Conservation (phyloP, 2,888 invertebrate species). For the Rhorus exstirpatorius region DNA sequence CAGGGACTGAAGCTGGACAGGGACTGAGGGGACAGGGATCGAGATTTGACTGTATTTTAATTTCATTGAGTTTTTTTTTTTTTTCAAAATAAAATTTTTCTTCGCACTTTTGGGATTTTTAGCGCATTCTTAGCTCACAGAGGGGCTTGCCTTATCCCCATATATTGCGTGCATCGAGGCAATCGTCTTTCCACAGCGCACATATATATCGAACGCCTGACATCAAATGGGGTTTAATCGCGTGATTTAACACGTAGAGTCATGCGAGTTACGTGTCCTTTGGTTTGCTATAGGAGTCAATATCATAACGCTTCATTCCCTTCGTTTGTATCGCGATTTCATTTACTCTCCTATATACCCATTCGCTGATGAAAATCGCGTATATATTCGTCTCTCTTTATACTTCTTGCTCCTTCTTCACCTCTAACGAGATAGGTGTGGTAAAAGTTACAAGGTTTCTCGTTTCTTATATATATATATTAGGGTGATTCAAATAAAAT, state of each 20-base stretch:
- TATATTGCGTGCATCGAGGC: background rate
- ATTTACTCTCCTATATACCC: background rate
- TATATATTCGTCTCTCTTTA: conserved; percentile 28
- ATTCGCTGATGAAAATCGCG: conserved; percentile 25
- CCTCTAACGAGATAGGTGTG: conserved; percentile 44
- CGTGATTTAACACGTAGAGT: background rate
- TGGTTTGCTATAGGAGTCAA: background rate
- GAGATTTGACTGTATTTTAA: no score
- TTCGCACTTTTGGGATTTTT: no score
- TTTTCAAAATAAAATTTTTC: no score
- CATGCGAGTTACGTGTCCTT: background rate
- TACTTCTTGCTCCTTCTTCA: conserved; percentile 42
- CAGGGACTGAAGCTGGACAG: no score
- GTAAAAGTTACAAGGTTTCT: conserved; percentile 6
- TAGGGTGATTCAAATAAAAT: no score
- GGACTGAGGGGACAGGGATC: no score
- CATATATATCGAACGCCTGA: background rate
- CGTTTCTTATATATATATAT: no score
- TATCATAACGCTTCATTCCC: background rate
- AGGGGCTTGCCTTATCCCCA: background rate
- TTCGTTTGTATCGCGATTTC: conserved; percentile 10
- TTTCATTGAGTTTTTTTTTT: no score
- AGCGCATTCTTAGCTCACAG: no score
- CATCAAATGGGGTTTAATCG: background rate
- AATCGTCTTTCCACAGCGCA: background rate